A percentile compares a stretch with the other conserved stretches of the same genome.
Evolutionary conservation across 2,113 vertebrate genomes (phyloP).

Genomic region (Herpailurus yagouaroundi): DNA sequence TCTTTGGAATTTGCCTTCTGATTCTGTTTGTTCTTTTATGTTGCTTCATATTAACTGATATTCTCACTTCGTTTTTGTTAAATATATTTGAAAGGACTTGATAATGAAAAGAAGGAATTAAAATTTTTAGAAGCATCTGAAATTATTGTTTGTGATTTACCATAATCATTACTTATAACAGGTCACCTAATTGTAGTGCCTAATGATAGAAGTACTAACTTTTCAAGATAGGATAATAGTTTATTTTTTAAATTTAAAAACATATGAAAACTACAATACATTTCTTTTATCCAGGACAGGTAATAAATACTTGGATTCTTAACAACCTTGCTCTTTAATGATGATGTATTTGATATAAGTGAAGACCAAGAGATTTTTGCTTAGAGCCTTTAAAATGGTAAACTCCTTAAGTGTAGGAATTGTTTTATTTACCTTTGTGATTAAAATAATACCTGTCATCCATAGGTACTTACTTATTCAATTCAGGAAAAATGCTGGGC

Average conservation of each 20-base stretch:
- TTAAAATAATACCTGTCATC: neutral
- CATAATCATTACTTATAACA: slow-evolving; percentile 11
- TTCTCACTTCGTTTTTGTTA: slow-evolving; percentile 62
- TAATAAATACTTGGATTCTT: neutral
- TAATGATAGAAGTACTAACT: slow-evolving; percentile 14
- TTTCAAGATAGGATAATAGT: neutral
- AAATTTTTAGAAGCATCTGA: slow-evolving; percentile 2
- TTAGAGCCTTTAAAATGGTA: slow-evolving; percentile 17
- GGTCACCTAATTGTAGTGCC: slow-evolving; percentile 26
- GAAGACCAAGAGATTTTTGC: neutral
- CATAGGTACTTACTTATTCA: slow-evolving; percentile 27
- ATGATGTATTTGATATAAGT: neutral
- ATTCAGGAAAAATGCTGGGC: neutral
- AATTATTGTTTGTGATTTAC: slow-evolving; percentile 47
- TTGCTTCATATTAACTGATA: slow-evolving; percentile 73
- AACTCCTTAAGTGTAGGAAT: neutral
- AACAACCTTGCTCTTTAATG: neutral
- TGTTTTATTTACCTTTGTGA: slow-evolving; percentile 1
- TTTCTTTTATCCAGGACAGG: neutral
- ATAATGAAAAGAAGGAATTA: slow-evolving; percentile 58
- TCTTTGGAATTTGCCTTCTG: slow-evolving; percentile 86
- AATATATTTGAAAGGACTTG: slow-evolving; percentile 46
- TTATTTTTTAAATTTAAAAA: slow-evolving; percentile 2
- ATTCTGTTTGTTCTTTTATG: slow-evolving; percentile 82
- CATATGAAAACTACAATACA: slow-evolving; percentile 16